Base-by-base conservation (phyloP, 2,888 invertebrate genomes). In the Hemistola chrysoprasaria region DNA sequence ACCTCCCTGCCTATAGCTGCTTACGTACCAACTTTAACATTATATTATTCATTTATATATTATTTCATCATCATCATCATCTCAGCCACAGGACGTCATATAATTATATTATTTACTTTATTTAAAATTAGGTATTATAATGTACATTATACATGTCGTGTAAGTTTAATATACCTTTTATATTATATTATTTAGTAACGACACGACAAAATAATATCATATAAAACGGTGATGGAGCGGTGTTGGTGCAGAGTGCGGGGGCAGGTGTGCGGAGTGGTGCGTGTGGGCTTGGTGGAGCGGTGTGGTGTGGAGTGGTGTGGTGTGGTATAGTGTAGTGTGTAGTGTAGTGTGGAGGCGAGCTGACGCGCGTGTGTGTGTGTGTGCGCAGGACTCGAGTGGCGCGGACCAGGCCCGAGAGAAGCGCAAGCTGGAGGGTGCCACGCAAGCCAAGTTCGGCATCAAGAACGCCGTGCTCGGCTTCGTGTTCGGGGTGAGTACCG, bases 401-500 rank as follows among this genome's bases (percentile, higher is more conserved):
- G 90, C 90, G 53, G 92, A 86, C 62, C 91, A 91, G 73, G 59
- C 78, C 43, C 72, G 88, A 53, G 94, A 94, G 73, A 95, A 95
- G 81, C 91, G 94, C 83, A 94, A 94, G 83, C 90, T 94, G 61
- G 94, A 94, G 65, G 90, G 91, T 35, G 81, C 90, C 55, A 90
- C 90, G 50, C 86, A 90, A 64, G 90, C 90, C 58, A 92, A 91
- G 69, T 93, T 93, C 65, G 95, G 94, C 64, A 92, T 94, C 64
- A 94, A 95, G 78, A 95, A 95, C 78, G 95, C 95, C 33, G 90
- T 95, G 53, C 90, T 95, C 66, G 95, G 95, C 75, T 94, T 95
- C 78, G 94, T 95, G 22, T 95, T 95, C 75, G 94, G 95, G 83
- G 95, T 95, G 92, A 95, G 87, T 85, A 50, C 22, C 6, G 11